These are phyloP conservation scores for Psittacula derbiana DNA, from an alignment of 2,797 vertebrate species.

Conservation along the genomic window DNA sequence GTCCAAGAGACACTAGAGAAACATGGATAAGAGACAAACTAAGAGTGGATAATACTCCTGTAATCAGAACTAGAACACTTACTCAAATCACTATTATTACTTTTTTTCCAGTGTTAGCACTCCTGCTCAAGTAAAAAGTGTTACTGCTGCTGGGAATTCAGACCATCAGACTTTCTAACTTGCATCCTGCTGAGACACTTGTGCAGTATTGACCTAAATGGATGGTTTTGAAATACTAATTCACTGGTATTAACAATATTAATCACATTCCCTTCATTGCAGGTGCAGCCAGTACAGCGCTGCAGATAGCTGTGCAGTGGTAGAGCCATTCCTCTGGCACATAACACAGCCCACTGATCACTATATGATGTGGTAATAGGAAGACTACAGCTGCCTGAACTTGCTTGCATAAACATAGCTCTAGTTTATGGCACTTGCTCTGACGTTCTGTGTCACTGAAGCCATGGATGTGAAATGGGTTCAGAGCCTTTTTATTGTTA, in stretches of 20 bases:
- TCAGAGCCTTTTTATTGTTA: neutral
- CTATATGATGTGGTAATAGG: accelerated
- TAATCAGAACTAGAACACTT: neutral
- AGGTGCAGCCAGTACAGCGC: neutral
- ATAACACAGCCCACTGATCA: neutral
- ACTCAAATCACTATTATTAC: neutral
- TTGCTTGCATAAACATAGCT: neutral
- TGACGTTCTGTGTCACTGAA: neutral
- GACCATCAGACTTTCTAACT: neutral
- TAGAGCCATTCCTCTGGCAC: neutral
- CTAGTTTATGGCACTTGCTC: neutral
- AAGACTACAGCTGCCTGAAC: neutral
- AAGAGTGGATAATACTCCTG: neutral
- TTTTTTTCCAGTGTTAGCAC: neutral
- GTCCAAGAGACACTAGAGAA: neutral
- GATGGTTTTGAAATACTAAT: neutral
- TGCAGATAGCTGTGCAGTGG: neutral
- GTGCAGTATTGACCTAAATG: neutral
- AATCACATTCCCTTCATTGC: neutral
- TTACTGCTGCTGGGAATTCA: neutral
- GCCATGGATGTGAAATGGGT: neutral
- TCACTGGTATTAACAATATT: neutral
- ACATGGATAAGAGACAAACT: neutral
- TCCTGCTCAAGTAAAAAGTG: neutral
- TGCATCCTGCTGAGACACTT: neutral